These are phyloP conservation scores for Holotrichia oblita DNA, from an alignment of 1,140 invertebrate genomes.

Conservation along the genomic window DNA sequence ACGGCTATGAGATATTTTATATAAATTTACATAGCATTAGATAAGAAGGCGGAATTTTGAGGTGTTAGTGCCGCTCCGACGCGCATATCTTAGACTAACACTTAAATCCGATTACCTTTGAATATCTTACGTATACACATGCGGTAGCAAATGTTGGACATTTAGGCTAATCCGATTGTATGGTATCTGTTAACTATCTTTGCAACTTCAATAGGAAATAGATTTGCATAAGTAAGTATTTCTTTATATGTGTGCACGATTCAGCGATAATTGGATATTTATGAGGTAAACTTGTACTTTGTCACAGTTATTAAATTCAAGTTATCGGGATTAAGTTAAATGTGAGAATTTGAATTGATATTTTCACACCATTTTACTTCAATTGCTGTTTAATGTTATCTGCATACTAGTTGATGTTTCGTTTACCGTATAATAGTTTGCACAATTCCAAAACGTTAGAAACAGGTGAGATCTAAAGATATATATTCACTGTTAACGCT, in stretches of 20 bases:
- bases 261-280: constrained; percentile 22
- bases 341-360: not conserved
- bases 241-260: not conserved
- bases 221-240: constrained; percentile 14
- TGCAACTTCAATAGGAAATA: constrained; percentile 13
- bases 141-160: constrained; percentile 5
- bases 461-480: too few species aligned
- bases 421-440: too few species aligned
- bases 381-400: too few species aligned
- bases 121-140: constrained; percentile 13
- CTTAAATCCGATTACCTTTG: constrained; percentile 37
- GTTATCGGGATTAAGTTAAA: not conserved
- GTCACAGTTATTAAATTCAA: not conserved
- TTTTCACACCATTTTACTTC: too few species aligned
- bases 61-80: not conserved
- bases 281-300: not conserved
- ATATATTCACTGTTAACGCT: too few species aligned
- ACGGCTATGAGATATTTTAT: not conserved
- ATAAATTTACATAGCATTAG: constrained; percentile 11
- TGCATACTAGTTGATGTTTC: too few species aligned
- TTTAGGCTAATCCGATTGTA: not conserved
- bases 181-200: constrained; percentile 12
- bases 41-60: constrained; percentile 5
- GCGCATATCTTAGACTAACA: constrained; percentile 14
- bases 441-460: too few species aligned